Evolutionary conservation across 2,888 invertebrate species (phyloP).

Genomic region (Tenthredo notha): DNA sequence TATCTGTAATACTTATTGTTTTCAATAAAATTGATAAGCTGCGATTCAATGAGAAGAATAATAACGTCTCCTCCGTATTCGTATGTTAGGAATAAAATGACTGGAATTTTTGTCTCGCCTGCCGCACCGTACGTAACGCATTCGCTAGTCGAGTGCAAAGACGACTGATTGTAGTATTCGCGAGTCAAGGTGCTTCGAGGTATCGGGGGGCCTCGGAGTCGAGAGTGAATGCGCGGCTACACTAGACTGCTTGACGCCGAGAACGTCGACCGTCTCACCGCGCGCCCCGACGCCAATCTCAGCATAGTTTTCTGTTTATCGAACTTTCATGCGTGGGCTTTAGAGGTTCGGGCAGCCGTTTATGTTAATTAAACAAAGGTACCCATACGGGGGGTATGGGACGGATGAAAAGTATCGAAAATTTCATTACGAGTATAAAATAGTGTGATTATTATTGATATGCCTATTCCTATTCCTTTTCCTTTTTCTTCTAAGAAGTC

Average conservation of each 20-base stretch:
- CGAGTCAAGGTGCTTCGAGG: conserved; percentile 38
- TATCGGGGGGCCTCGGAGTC: conserved; percentile 19
- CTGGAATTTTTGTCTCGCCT: background rate
- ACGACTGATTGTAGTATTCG: conserved; percentile 26
- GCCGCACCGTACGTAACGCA: background rate
- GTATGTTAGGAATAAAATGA: background rate
- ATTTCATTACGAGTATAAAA: background rate
- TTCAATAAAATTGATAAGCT: background rate
- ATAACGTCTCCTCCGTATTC: background rate
- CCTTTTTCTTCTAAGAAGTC: background rate
- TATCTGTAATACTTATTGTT: background rate
- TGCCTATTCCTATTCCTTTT: background rate
- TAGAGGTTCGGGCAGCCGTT: background rate
- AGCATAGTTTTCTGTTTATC: conserved; percentile 39
- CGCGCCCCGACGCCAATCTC: conserved; percentile 28
- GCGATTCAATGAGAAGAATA: background rate
- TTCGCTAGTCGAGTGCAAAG: background rate
- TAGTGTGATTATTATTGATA: too few relatives aligned
- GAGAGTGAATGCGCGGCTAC: conserved; percentile 43
- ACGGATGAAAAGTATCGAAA: background rate
- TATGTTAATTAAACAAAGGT: background rate
- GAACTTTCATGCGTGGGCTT: conserved; percentile 39
- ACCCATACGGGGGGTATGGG: too few relatives aligned
- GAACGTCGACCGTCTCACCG: conserved; percentile 14
- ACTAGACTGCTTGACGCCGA: conserved; percentile 51